Conservation (phyloP, 1,140 invertebrate genomes). For the Zaprionus ornatus region DNA sequence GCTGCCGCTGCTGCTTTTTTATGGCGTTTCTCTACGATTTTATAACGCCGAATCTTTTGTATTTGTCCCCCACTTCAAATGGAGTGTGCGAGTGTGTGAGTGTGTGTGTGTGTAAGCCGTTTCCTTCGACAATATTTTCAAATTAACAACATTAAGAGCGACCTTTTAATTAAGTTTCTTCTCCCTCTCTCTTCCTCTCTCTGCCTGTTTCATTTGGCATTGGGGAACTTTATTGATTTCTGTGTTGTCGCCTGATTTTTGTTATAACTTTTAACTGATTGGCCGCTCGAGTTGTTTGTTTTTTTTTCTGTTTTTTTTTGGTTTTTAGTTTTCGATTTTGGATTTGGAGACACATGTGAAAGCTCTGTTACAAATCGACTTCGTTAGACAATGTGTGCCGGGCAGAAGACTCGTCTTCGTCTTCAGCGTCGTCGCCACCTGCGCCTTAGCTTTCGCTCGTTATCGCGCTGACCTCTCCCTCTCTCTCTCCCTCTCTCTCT, state of each 20-base stretch:
- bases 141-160: conserved; percentile 79
- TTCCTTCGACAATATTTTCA: conserved; percentile 82
- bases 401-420: conserved; percentile 4
- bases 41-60: conserved; percentile 64
- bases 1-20: conserved; percentile 62
- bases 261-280: conserved; percentile 60
- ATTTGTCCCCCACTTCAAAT: conserved; percentile 22
- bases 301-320: conserved; percentile 14
- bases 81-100: conserved; percentile 14
- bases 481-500: conserved; percentile 18
- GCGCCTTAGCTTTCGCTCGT: conserved; percentile 77
- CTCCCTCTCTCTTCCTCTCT: conserved; percentile 4
- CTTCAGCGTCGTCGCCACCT: conserved; percentile 13
- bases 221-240: conserved; percentile 76
- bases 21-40: conserved; percentile 75
- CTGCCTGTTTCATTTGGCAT: conserved; percentile 46
- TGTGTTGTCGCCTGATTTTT: conserved; percentile 37
- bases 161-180: conserved; percentile 82
- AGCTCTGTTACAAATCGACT: conserved; percentile 79
- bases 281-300: conserved; percentile 32
- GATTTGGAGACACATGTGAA: conserved; percentile 71
- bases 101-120: conserved; percentile 56
- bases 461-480: conserved; percentile 75
- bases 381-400: conserved; percentile 53
- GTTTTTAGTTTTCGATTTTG: conserved; percentile 32